Evolutionary conservation across 1,140 invertebrate genomes (phyloP).

Genomic region (Trachymyrmex cornetzi): DNA sequence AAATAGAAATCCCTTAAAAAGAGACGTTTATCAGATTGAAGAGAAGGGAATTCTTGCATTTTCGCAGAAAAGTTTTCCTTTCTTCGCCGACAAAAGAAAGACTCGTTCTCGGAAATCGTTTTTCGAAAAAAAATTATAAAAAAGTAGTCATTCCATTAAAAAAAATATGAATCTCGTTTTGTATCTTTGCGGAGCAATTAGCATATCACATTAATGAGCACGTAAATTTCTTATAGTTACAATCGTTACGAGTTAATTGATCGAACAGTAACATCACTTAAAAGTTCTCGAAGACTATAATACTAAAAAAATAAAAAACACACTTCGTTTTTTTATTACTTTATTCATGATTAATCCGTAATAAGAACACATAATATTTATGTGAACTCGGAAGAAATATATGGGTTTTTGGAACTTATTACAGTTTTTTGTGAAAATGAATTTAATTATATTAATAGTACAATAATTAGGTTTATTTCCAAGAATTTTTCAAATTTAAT

Average conservation of each 20-base stretch:
- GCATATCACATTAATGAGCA: conserved; percentile 19
- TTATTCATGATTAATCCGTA: neutral
- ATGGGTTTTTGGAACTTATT: no score
- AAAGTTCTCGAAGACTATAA: neutral
- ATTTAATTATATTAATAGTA: no score
- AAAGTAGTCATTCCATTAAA: neutral
- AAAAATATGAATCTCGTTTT: conserved; percentile 6
- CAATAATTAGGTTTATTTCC: no score
- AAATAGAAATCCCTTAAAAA: conserved; percentile 64
- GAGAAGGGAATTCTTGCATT: conserved; percentile 46
- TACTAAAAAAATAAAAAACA: neutral
- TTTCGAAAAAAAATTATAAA: conserved; percentile 2
- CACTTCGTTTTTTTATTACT: neutral
- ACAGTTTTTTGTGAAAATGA: no score
- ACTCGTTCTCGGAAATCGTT: conserved; percentile 24
- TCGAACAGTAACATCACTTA: neutral
- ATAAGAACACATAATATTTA: no score
- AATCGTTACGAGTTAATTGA: conserved; percentile 22
- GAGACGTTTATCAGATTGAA: conserved; percentile 56
- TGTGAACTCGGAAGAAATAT: no score
- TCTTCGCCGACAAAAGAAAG: conserved; percentile 26
- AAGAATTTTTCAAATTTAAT: no score
- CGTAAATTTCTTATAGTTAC: conserved; percentile 2
- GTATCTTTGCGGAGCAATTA: conserved; percentile 33
- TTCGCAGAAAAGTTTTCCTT: conserved; percentile 45